Base-by-base conservation (phyloP, 2,888 invertebrate species). In the Mythimna impura region DNA sequence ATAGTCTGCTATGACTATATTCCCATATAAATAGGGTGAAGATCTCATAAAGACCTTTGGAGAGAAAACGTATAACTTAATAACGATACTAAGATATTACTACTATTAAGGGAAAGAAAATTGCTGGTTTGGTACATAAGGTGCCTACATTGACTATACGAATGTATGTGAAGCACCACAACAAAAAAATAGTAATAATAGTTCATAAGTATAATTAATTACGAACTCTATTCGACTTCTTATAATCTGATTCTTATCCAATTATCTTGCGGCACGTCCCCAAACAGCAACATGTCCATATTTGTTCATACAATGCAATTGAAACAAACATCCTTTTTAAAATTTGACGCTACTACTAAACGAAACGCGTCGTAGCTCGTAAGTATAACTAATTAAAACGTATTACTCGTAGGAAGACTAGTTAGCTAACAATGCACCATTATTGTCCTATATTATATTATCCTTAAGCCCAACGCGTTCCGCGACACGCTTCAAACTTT, bases 401-500 rank as follows among this genome's bases (percentile, higher is more conserved):
- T 65, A 79, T 85, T 79, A 77, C 76, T 83, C 69, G 74, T 76
- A 73, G 63, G 67, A 67, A 78, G 69, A 76, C 73, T 71, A 71
- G 78, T 69, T 74, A 73, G 78, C 69, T 73, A 80, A 80, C 83
- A 85, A 83, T 75, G 80, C 81, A 79, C 73, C 79, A 76, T 81
- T 85, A 80, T 80, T 76, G 73, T 71, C 63, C 85, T 81, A 78
- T 76, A 73, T 83, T 79, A 85, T 80, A 76, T 65, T 81, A 77
- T 84, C 78, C 72, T 72, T 75, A 83, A 83, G 65, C 73, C 79
- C 65, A 61, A 71, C 80, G 73, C 70, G 78, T 75, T 80, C 76
- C 76, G 65, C 71, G 76, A 80, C 73, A 78, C 78, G 85, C 85
- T 80, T 78, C 71, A 83, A 85, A 85, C 78, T 85, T 85, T 77